Conservation (phyloP, 2,113 vertebrate genomes). For the Calyptommatus sinebrachiatus region DNA sequence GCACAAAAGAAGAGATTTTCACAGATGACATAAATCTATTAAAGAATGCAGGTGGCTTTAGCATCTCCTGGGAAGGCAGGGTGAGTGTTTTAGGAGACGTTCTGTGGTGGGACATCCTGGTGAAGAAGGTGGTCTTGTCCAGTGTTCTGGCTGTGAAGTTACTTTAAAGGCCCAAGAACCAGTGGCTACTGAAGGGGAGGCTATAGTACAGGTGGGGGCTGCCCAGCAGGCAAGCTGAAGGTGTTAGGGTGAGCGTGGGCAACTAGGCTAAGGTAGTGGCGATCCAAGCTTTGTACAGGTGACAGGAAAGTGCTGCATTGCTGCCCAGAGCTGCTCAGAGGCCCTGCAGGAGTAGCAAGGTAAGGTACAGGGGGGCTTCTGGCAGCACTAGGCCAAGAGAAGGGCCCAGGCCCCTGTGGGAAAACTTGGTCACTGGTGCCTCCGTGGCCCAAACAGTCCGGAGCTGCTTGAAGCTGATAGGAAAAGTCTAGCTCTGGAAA, state of each 20-base stretch:
- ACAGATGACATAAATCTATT: neutral
- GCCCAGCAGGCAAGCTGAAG: slow-evolving; percentile 85
- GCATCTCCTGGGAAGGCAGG: neutral
- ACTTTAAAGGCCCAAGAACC: neutral
- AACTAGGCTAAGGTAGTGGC: slow-evolving; percentile 91
- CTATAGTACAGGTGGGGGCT: slow-evolving; percentile 83
- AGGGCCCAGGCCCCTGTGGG: slow-evolving; percentile 77
- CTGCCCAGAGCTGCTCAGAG: slow-evolving; percentile 76
- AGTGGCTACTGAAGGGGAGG: neutral
- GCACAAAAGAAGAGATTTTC: neutral
- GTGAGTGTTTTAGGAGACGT: neutral
- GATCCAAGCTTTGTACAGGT: slow-evolving; percentile 86
- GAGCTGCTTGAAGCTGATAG: slow-evolving; percentile 78
- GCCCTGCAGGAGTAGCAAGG: slow-evolving; percentile 70
- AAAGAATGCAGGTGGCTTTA: neutral
- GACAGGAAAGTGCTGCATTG: slow-evolving; percentile 86
- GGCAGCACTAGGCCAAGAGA: slow-evolving; percentile 83
- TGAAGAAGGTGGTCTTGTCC: neutral
- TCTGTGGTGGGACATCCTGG: neutral
- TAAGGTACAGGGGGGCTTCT: slow-evolving; percentile 81
- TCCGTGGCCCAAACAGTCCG: slow-evolving; percentile 80
- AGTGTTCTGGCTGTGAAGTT: neutral
- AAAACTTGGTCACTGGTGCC: slow-evolving; percentile 76
- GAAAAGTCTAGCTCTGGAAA: slow-evolving; percentile 84
- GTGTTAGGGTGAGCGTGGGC: slow-evolving; percentile 85